These are phyloP conservation scores for Mongoloraphidia duomilia DNA, from an alignment of 2,888 invertebrate genomes.

Conservation along the genomic window DNA sequence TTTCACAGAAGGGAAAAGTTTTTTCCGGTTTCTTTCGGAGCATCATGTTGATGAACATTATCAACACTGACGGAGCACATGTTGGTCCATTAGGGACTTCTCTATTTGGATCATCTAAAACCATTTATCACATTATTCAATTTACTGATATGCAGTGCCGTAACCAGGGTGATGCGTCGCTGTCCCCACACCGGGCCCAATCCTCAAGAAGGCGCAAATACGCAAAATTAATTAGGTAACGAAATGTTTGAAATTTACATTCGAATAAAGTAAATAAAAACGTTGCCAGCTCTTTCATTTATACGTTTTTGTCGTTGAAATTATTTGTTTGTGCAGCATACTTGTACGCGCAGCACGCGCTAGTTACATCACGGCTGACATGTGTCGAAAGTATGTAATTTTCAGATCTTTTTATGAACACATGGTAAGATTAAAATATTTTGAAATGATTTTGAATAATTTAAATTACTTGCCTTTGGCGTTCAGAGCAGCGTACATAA, in stretches of 20 bases:
- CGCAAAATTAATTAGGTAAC: no score
- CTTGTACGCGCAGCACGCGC: no score
- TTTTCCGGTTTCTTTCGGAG: conserved; percentile 33
- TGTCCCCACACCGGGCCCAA: no score
- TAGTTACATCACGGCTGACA: no score
- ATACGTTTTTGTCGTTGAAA: background rate
- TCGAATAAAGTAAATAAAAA: background rate
- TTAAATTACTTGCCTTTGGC: conserved; percentile 22
- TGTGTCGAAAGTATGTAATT: no score
- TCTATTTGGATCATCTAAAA: background rate
- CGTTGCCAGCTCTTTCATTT: background rate
- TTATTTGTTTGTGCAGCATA: no score
- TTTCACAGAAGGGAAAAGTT: conserved; percentile 31
- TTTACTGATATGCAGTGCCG: no score
- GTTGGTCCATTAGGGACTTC: conserved; percentile 27
- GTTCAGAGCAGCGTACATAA: conserved; percentile 36
- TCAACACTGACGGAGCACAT: conserved; percentile 64
- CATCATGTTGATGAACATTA: conserved; percentile 69
- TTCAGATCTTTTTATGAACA: background rate
- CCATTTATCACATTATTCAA: no score
- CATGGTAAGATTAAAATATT: conserved; percentile 14
- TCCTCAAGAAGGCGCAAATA: no score
- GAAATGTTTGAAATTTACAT: no score
- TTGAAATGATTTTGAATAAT: background rate
- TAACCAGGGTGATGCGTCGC: no score